phyloP scores from a whole-genome alignment of 2,797 vertebrate species.

The Epinephelus coioides region DNA sequence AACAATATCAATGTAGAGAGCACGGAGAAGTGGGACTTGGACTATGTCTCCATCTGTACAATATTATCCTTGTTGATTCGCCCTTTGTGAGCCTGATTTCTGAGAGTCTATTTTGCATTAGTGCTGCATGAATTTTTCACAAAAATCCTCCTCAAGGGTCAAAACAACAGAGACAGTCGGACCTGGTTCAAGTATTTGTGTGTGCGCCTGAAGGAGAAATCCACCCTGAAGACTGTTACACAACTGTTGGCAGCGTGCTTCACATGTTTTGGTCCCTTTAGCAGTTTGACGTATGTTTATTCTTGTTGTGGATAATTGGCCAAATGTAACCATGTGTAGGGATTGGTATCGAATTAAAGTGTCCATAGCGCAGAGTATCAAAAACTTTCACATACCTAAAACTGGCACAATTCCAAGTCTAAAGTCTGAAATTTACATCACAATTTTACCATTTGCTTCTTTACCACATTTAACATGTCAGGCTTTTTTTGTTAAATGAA shows the following conservation, averaged over 20 bases:
- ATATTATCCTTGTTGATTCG: slow-evolving; percentile 38
- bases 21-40: slow-evolving; percentile 23
- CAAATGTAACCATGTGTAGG: not conserved
- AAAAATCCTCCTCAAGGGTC: slow-evolving; percentile 56
- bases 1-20: slow-evolving; percentile 26
- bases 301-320: not conserved
- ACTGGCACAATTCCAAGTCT: not conserved
- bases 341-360: not conserved
- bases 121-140: slow-evolving; percentile 48
- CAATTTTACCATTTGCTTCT: not conserved
- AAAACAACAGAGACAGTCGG: slow-evolving; percentile 50
- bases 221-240: slow-evolving; percentile 46
- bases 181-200: slow-evolving; percentile 43
- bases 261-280: slow-evolving; percentile 29
- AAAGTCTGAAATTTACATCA: too few relatives aligned
- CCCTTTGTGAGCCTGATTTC: slow-evolving; percentile 40
- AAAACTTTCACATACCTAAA: not conserved
- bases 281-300: slow-evolving; percentile 24
- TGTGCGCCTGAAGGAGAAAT: slow-evolving; percentile 44
- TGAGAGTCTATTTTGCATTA: slow-evolving; percentile 47
- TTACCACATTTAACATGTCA: not conserved
- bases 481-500: slow-evolving; percentile 1
- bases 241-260: slow-evolving; percentile 36
- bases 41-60: slow-evolving; percentile 47
- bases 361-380: rapidly evolving